Evolutionary conservation across 2,888 invertebrate genomes (phyloP).

Genomic region (Apeira syringaria): DNA sequence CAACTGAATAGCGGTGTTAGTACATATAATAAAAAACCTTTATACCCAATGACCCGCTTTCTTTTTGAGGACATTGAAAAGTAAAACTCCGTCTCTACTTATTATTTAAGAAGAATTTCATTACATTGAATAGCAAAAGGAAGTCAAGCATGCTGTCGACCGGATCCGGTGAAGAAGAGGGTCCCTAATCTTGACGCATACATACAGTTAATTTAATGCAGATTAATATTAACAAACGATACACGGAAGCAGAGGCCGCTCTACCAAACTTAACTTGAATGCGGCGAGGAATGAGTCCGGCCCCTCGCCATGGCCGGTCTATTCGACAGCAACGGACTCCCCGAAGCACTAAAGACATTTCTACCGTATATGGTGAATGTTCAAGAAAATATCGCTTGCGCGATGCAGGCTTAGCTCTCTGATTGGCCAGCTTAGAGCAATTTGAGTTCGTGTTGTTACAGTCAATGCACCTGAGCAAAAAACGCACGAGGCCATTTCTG

Average conservation of each 20-base stretch:
- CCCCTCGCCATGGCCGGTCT: slow-evolving; percentile 81
- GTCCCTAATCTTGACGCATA: slow-evolving; percentile 83
- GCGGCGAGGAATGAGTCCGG: slow-evolving; percentile 76
- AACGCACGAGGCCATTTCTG: slow-evolving; percentile 44
- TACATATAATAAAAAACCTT: no score
- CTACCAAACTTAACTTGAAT: slow-evolving; percentile 62
- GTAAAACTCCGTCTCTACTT: no score
- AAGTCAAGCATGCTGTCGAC: slow-evolving; percentile 80
- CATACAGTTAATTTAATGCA: slow-evolving; percentile 82
- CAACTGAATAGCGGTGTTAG: no score
- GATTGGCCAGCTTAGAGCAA: slow-evolving; percentile 56
- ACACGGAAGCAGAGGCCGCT: slow-evolving; percentile 81
- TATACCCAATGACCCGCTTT: no score
- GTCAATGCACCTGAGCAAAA: slow-evolving; percentile 63
- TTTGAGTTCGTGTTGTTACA: slow-evolving; percentile 66
- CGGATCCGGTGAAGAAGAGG: slow-evolving; percentile 77
- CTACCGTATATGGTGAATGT: slow-evolving; percentile 42
- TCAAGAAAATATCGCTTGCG: slow-evolving; percentile 54
- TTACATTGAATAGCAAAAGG: slow-evolving; percentile 71
- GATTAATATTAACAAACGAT: slow-evolving; percentile 81
- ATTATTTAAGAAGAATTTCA: no score
- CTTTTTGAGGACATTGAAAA: no score
- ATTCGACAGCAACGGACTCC: slow-evolving; percentile 78
- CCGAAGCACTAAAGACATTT: slow-evolving; percentile 31
- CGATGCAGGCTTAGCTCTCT: slow-evolving; percentile 49